A percentile compares a stretch with the other conserved stretches of the same genome.
Conservation (phyloP, 2,113 vertebrate genomes). For the Brachionichthys hirsutus region DNA sequence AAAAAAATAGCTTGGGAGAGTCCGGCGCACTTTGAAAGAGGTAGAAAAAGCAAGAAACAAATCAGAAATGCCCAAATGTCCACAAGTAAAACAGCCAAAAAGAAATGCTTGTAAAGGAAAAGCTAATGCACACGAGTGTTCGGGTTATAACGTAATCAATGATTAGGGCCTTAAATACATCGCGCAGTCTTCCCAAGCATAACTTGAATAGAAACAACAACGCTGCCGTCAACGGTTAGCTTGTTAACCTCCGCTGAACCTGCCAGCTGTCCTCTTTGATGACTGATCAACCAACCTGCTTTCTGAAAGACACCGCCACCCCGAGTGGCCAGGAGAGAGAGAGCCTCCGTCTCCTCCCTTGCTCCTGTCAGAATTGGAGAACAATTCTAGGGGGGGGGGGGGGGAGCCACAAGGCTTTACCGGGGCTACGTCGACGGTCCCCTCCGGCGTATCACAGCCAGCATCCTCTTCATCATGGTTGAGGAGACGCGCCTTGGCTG, state of each 20-base stretch:
- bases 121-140: too few species aligned
- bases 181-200: too few species aligned
- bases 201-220: too few species aligned
- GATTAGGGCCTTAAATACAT: too few species aligned
- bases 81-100: neutral
- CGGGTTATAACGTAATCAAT: too few species aligned
- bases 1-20: too few species aligned
- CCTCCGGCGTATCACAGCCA: slow-evolving; percentile 17
- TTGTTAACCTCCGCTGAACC: slow-evolving; percentile 70
- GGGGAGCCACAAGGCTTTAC: slow-evolving; percentile 18
- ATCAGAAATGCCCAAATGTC: neutral
- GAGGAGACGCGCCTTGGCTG: slow-evolving; percentile 38
- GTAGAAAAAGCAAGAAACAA: neutral
- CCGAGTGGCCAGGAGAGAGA: slow-evolving; percentile 41
- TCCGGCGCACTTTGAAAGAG: too few species aligned
- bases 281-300: slow-evolving; percentile 52
- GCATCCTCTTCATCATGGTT: slow-evolving; percentile 40
- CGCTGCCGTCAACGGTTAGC: slow-evolving; percentile 59
- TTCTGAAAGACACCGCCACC: slow-evolving; percentile 49
- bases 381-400: too few species aligned
- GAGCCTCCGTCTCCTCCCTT: slow-evolving; percentile 24
- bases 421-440: slow-evolving; percentile 14
- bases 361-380: slow-evolving; percentile 58
- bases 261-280: slow-evolving; percentile 71
- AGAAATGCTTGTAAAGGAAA: too few species aligned